phyloP scores from a whole-genome alignment of 2,888 invertebrate species.

The Mythimna albipuncta region DNA sequence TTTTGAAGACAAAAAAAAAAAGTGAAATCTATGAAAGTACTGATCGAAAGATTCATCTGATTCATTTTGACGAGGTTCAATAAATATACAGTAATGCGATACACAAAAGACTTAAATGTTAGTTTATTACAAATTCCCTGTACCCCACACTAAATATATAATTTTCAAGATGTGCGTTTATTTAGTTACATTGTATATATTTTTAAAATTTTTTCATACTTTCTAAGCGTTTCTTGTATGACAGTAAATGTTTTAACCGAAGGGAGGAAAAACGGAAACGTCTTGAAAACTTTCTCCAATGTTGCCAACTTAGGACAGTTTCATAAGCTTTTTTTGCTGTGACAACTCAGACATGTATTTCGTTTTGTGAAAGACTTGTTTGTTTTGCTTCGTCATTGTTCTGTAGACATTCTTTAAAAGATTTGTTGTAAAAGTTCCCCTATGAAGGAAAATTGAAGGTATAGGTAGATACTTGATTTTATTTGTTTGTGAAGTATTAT shows the following conservation, averaged over 20 bases:
- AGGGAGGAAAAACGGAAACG: constrained; percentile 71
- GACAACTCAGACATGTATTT: constrained; percentile 75
- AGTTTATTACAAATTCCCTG: too few species aligned
- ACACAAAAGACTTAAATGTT: too few species aligned
- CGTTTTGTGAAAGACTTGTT: constrained; percentile 70
- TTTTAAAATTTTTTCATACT: constrained; percentile 22
- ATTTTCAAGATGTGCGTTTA: not conserved
- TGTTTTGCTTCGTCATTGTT: constrained; percentile 65
- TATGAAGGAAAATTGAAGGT: constrained; percentile 34
- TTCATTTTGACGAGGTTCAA: too few species aligned
- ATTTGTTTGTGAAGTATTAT: constrained; percentile 9
- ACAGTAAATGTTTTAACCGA: constrained; percentile 51
- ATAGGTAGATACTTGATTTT: constrained; percentile 11
- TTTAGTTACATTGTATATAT: not conserved
- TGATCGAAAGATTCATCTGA: too few species aligned
- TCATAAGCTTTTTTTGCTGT: constrained; percentile 80
- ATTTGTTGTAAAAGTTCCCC: constrained; percentile 48
- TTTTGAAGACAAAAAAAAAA: too few species aligned
- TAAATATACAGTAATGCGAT: too few species aligned
- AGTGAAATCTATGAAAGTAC: too few species aligned
- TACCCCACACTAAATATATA: too few species aligned
- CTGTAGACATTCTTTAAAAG: constrained; percentile 47
- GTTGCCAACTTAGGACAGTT: constrained; percentile 74
- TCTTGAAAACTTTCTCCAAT: constrained; percentile 67
- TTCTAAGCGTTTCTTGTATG: constrained; percentile 33